A percentile compares a stretch with the other conserved stretches of the same genome.
Evolutionary conservation across 1,140 invertebrate species (phyloP).

Genomic region (Bombyx mandarina): DNA sequence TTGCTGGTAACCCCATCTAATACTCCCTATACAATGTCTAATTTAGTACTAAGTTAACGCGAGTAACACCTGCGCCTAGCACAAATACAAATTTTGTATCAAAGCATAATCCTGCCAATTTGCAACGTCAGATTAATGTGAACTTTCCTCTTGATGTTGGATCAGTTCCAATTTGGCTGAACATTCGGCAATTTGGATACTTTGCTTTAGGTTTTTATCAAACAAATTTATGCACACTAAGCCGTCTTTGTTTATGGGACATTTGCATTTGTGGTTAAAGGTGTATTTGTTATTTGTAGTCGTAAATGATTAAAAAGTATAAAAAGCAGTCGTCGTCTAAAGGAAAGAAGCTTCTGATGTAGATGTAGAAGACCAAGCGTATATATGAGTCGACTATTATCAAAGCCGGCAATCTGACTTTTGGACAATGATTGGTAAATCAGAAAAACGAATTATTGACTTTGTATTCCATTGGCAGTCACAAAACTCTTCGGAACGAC

Average conservation of each 20-base stretch:
- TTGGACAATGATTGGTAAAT: too few relatives aligned
- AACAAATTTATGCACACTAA: not conserved
- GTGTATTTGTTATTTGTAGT: not conserved
- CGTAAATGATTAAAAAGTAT: too few relatives aligned
- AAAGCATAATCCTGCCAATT: constrained; percentile 30
- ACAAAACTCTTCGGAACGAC: too few relatives aligned
- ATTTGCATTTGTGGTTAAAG: not conserved
- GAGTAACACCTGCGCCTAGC: constrained; percentile 10
- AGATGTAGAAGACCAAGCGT: too few relatives aligned
- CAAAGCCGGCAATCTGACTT: too few relatives aligned
- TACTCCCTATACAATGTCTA: not conserved
- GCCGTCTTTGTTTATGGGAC: not conserved
- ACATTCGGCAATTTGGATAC: constrained; percentile 23
- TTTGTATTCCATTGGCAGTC: too few relatives aligned
- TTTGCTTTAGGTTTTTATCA: not conserved
- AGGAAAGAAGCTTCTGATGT: too few relatives aligned
- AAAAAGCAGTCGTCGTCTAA: too few relatives aligned
- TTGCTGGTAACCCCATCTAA: too few relatives aligned
- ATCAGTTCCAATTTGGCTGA: constrained; percentile 27
- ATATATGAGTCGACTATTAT: too few relatives aligned
- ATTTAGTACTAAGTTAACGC: constrained; percentile 5
- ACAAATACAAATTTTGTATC: constrained; percentile 16
- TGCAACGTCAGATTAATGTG: constrained; percentile 23
- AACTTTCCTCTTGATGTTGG: constrained; percentile 22
- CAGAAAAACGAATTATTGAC: too few relatives aligned